A percentile compares a stretch with the other conserved stretches of the same genome.
Evolutionary conservation across 1,140 invertebrate species (phyloP).

Genomic region (Bombus superbus): DNA sequence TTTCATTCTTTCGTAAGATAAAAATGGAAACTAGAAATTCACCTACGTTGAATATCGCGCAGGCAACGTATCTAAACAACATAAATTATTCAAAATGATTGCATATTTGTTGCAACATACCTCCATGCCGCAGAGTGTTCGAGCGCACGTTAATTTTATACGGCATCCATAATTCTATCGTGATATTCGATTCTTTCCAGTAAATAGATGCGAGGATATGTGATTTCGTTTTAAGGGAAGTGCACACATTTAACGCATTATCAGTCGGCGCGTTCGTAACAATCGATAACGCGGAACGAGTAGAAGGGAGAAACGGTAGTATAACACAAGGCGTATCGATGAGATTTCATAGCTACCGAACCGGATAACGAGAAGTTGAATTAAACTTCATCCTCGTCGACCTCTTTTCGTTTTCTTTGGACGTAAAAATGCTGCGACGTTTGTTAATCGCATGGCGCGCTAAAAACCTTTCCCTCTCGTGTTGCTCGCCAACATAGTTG

Average conservation of each 20-base stretch:
- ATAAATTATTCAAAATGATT: background rate
- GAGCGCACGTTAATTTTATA: conserved; percentile 15
- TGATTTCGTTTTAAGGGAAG: conserved; percentile 45
- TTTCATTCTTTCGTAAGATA: background rate
- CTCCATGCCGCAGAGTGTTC: conserved; percentile 19
- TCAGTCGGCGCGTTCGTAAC: conserved; percentile 63
- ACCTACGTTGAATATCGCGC: too few species aligned
- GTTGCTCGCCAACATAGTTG: conserved; percentile 24
- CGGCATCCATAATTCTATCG: background rate
- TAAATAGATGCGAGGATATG: conserved; percentile 16
- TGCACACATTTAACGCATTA: conserved; percentile 65
- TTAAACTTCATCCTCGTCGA: conserved; percentile 14
- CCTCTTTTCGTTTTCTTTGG: background rate
- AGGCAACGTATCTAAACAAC: background rate
- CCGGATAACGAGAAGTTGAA: background rate
- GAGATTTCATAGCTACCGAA: conserved; percentile 50
- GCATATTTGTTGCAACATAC: background rate
- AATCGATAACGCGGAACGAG: conserved; percentile 62
- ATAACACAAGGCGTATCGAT: conserved; percentile 48
- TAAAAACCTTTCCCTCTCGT: conserved; percentile 34
- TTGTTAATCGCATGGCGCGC: conserved; percentile 37
- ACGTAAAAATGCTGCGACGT: background rate
- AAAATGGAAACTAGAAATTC: too few species aligned
- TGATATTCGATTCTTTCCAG: conserved; percentile 20
- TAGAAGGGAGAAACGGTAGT: conserved; percentile 64